Evolutionary conservation across 2,797 vertebrate genomes (phyloP).

Genomic region (Chelon labrosus): DNA sequence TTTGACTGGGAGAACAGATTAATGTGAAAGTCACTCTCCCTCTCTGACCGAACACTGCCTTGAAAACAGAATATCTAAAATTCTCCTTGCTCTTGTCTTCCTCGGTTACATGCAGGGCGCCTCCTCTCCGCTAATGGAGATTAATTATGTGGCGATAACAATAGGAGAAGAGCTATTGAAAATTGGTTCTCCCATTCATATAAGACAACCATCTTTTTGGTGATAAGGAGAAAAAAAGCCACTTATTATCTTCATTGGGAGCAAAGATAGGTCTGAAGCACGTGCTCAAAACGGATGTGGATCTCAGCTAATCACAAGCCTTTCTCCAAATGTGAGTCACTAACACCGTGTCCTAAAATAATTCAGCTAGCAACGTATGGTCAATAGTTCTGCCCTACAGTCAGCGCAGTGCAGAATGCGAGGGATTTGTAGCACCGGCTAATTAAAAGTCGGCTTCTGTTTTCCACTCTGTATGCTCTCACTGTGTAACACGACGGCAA

Average conservation of each 20-base stretch:
- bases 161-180: conserved; percentile 39
- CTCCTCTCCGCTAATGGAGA: conserved; percentile 53
- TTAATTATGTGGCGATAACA: conserved; percentile 63
- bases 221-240: conserved; percentile 32
- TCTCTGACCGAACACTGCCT: conserved; percentile 17
- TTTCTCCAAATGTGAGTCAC: too few relatives aligned
- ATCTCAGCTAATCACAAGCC: conserved; percentile 28
- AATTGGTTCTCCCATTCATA: conserved; percentile 33
- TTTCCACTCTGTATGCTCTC: conserved; percentile 16
- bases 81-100: conserved; percentile 8
- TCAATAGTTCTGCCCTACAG: conserved; percentile 25
- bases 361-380: conserved; percentile 16
- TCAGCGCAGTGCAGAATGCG: conserved; percentile 21
- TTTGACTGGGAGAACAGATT: conserved; percentile 50
- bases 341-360: conserved; percentile 37
- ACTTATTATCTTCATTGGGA: conserved; percentile 42
- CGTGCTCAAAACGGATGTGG: conserved; percentile 28
- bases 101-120: conserved; percentile 10
- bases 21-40: conserved; percentile 30
- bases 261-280: conserved; percentile 21
- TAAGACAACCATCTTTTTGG: conserved; percentile 35
- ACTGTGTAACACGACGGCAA: conserved; percentile 14
- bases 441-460: conserved; percentile 61
- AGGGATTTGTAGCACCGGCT: conserved; percentile 37
- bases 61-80: conserved; percentile 10